Conservation (phyloP, 1,140 invertebrate genomes). For the Drosophila orosa region DNA sequence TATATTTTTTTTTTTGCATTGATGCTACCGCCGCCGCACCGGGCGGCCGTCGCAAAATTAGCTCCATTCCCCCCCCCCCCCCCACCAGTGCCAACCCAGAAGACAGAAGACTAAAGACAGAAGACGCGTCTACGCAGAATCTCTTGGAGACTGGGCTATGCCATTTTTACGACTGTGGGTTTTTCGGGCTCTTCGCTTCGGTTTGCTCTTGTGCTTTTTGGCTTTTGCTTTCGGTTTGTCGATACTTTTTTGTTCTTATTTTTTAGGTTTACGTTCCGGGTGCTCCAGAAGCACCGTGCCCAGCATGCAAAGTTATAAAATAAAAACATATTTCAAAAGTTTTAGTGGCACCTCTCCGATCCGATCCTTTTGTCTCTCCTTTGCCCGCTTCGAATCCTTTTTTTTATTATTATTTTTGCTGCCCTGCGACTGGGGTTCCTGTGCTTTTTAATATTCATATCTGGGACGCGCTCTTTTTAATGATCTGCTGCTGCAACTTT, state of each 20-base stretch:
- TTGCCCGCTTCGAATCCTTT: constrained; percentile 10
- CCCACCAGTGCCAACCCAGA: not conserved
- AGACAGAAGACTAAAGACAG: constrained; percentile 11
- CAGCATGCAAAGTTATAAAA: constrained; percentile 81
- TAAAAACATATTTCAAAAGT: constrained; percentile 83
- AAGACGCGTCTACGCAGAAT: constrained; percentile 22
- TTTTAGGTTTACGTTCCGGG: constrained; percentile 46
- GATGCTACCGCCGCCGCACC: constrained; percentile 74
- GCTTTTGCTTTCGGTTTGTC: not conserved
- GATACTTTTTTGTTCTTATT: not conserved
- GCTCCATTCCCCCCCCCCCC: constrained; percentile 30
- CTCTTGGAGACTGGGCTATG: constrained; percentile 12
- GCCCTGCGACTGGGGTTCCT: constrained; percentile 17
- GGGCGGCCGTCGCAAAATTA: constrained; percentile 78
- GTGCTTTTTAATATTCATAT: constrained; percentile 64
- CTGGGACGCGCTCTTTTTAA: constrained; percentile 57
- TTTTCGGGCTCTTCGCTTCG: constrained; percentile 18
- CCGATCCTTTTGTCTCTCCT: constrained; percentile 33
- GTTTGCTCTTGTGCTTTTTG: not conserved
- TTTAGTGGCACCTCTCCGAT: constrained; percentile 78
- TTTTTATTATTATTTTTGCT: constrained; percentile 13
- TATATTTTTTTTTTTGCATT: constrained; percentile 39
- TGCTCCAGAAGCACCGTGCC: constrained; percentile 79
- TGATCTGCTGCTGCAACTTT: constrained; percentile 63
- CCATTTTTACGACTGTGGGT: constrained; percentile 63